Conservation (phyloP, 2,113 vertebrate genomes). For the Bostrychus sinensis region DNA sequence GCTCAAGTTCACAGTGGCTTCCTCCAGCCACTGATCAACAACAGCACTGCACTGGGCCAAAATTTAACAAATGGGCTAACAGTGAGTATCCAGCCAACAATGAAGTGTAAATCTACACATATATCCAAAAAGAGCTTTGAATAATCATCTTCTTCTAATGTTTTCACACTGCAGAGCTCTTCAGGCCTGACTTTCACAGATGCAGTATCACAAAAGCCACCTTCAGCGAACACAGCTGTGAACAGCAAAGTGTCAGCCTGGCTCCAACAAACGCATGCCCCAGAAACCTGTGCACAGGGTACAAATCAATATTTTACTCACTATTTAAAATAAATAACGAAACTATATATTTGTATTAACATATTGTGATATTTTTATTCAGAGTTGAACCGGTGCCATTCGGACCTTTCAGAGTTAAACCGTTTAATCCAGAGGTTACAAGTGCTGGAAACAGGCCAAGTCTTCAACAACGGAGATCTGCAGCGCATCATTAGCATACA, state of each 20-base stretch:
- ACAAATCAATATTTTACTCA: background rate
- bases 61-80: constrained; percentile 68
- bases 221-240: constrained; percentile 51
- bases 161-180: constrained; percentile 15
- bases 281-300: constrained; percentile 87
- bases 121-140: background rate
- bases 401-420: constrained; percentile 86
- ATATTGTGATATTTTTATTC: background rate
- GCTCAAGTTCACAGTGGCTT: constrained; percentile 59
- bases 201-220: constrained; percentile 23
- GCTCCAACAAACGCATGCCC: constrained; percentile 86
- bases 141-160: background rate
- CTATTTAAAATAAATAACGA: background rate
- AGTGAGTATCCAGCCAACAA: constrained; percentile 32
- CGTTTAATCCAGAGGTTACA: constrained; percentile 86
- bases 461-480: constrained; percentile 79
- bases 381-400: constrained; percentile 87
- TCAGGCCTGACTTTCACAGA: constrained; percentile 29
- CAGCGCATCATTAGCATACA: constrained; percentile 79
- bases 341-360: background rate
- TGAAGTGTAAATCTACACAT: rapidly evolving
- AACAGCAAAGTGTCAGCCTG: constrained; percentile 85
- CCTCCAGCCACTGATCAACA: constrained; percentile 37
- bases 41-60: constrained; percentile 19
- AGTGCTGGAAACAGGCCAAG: constrained; percentile 79